A percentile compares a stretch with the other conserved stretches of the same genome.
These are phyloP conservation scores for Myrmecobius fasciatus DNA, from an alignment of 2,113 vertebrate genomes.

Conservation along the genomic window DNA sequence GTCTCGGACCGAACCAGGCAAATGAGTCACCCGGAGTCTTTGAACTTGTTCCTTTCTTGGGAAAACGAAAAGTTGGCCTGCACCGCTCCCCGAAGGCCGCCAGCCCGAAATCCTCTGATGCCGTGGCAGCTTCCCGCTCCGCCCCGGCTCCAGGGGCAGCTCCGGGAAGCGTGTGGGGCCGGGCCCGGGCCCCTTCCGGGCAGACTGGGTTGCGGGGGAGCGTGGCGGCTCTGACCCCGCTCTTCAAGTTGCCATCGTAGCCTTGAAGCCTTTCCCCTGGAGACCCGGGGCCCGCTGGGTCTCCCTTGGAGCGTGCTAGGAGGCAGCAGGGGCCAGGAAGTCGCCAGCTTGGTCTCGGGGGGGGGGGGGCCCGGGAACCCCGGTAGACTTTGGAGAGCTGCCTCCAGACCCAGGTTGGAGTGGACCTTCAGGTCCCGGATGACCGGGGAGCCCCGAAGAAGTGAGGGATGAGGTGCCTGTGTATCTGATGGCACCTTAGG, in stretches of 20 bases:
- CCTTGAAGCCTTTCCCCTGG: neutral
- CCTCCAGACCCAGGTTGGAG: neutral
- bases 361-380: too few species aligned
- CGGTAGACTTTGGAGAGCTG: neutral
- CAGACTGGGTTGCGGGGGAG: neutral
- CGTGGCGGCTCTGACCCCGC: neutral
- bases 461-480: too few species aligned
- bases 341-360: neutral
- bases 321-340: neutral
- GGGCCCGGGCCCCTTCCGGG: neutral
- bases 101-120: neutral
- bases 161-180: neutral
- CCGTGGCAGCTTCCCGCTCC: neutral
- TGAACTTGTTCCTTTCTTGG: slow-evolving; percentile 32
- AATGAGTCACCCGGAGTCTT: neutral
- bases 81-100: neutral
- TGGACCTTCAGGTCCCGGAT: neutral
- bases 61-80: neutral
- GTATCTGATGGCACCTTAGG: too few species aligned
- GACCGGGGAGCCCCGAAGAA: too few species aligned
- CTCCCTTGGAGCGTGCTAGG: neutral
- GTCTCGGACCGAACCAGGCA: neutral
- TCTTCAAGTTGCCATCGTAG: neutral
- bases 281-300: neutral
- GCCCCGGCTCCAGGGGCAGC: neutral